Percentiles rank a stretch among this genome's conserved stretches.
Conservation (phyloP, 2,888 invertebrate species). For the Epiblema foenella region DNA sequence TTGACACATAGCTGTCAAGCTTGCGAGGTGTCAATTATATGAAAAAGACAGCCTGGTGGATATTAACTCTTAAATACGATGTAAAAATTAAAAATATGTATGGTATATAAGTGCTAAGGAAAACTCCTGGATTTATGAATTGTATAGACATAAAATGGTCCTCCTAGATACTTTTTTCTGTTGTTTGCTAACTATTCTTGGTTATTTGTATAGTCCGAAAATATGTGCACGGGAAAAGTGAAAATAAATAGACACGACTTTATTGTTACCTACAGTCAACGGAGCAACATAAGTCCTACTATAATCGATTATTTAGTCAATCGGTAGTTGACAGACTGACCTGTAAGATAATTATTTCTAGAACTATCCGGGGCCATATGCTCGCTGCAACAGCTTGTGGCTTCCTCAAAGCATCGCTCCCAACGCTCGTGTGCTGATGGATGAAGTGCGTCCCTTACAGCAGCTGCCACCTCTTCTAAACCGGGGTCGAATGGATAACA, state of each 20-base stretch:
- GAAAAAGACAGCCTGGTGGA: too few relatives aligned
- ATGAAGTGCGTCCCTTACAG: slow-evolving; percentile 64
- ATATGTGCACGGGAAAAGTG: too few relatives aligned
- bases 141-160: neutral
- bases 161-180: neutral
- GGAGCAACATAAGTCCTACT: too few relatives aligned
- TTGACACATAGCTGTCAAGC: too few relatives aligned
- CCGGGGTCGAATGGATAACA: slow-evolving; percentile 79
- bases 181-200: neutral
- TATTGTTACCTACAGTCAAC: neutral
- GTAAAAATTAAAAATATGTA: too few relatives aligned
- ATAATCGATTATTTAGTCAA: neutral
- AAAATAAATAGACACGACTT: neutral
- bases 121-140: too few relatives aligned
- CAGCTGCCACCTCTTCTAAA: slow-evolving; percentile 65
- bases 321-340: neutral
- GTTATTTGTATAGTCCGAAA: too few relatives aligned
- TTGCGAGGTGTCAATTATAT: too few relatives aligned
- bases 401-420: slow-evolving; percentile 74
- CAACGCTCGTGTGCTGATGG: slow-evolving; percentile 72
- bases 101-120: too few relatives aligned
- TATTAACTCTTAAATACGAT: too few relatives aligned
- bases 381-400: slow-evolving; percentile 73
- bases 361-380: slow-evolving; percentile 56
- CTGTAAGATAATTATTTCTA: slow-evolving; percentile 5